A percentile compares a stretch with the other conserved stretches of the same genome.
Evolutionary conservation across 2,113 vertebrate species (phyloP).

Genomic region (Entomyzon cyanotis): DNA sequence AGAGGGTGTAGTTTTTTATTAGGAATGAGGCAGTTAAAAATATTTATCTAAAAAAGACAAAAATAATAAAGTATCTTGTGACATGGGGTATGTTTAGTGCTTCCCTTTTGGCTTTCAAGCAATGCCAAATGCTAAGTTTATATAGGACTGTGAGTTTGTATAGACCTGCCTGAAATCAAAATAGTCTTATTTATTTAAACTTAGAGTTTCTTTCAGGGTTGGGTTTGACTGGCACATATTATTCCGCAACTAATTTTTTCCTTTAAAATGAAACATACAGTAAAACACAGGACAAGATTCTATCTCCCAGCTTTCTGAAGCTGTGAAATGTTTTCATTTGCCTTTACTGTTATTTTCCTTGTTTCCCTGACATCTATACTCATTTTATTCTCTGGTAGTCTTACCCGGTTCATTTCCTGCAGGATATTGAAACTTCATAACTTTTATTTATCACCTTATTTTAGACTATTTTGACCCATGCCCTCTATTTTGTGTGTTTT

Average conservation of each 20-base stretch:
- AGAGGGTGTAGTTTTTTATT: neutral
- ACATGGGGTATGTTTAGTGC: neutral
- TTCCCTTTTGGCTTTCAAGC: neutral
- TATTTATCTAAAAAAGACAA: neutral
- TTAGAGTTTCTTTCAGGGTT: neutral
- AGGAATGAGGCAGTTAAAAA: neutral
- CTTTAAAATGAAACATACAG: neutral
- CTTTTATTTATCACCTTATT: neutral
- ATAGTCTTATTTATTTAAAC: neutral
- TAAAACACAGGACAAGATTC: neutral
- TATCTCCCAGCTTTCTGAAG: neutral
- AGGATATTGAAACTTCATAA: neutral
- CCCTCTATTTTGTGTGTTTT: neutral
- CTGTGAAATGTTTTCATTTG: neutral
- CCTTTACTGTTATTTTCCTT: neutral
- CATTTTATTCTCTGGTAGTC: neutral
- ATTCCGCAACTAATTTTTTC: neutral
- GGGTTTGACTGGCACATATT: neutral
- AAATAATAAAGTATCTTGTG: neutral
- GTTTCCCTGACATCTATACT: neutral
- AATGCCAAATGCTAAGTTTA: neutral
- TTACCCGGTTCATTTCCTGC: neutral
- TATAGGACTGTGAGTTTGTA: neutral
- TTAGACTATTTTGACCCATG: neutral
- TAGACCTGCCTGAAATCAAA: neutral